Evolutionary conservation across 1,140 invertebrate genomes (phyloP).

Genomic region (Drosophila kanapiae): DNA sequence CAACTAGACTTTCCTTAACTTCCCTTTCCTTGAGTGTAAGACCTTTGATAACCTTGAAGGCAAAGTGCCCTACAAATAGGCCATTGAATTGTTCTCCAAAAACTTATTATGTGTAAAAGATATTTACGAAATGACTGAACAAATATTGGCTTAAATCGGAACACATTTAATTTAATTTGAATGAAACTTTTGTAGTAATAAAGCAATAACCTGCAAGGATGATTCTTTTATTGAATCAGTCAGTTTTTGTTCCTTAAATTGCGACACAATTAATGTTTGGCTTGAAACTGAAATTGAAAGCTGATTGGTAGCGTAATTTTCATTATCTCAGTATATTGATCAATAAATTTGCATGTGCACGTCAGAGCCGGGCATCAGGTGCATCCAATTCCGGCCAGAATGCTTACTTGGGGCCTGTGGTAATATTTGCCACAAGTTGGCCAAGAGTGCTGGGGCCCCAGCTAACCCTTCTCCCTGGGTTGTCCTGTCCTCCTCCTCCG

Average conservation of each 20-base stretch:
- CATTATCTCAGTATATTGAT: slow-evolving; percentile 20
- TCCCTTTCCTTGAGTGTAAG: neutral
- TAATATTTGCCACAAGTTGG: slow-evolving; percentile 56
- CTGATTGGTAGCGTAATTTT: slow-evolving; percentile 30
- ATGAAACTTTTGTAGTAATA: neutral
- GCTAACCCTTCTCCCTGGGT: neutral
- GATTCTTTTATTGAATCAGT: too few species aligned
- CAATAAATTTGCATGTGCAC: slow-evolving; percentile 48
- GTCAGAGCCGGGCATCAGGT: slow-evolving; percentile 36
- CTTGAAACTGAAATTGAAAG: slow-evolving; percentile 26
- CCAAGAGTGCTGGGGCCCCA: slow-evolving; percentile 1
- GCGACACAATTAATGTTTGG: neutral
- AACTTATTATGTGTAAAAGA: neutral
- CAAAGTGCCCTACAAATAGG: too few species aligned
- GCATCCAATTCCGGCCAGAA: slow-evolving; percentile 45
- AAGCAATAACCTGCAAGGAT: too few species aligned
- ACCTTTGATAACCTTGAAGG: slow-evolving; percentile 11
- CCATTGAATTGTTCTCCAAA: neutral
- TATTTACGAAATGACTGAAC: too few species aligned
- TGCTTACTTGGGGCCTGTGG: slow-evolving; percentile 40
- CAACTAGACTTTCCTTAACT: neutral
- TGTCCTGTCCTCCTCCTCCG: neutral
- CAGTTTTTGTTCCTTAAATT: neutral
- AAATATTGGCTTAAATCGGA: too few species aligned
- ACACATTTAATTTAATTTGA: too few species aligned